Base-by-base conservation (phyloP, 2,888 invertebrate genomes). In the Drosophila yooni region DNA sequence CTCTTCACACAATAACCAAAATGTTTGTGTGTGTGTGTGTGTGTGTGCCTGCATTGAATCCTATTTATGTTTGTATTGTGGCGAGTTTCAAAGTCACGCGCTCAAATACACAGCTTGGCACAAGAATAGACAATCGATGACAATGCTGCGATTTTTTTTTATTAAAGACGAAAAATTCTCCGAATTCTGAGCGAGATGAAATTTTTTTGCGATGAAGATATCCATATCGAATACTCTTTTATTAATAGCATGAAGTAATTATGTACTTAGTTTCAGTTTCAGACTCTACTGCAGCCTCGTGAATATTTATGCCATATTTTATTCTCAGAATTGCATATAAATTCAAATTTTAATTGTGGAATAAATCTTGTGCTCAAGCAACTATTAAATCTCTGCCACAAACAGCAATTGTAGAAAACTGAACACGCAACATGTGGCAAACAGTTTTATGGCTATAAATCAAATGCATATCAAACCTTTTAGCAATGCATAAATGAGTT, bases 81-180 rank as follows among this genome's bases (percentile, higher is more conserved):
- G 61, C 71, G 74, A 76, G 82, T 87, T 83, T 85, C 89, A 85
- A 89, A 89, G 87, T 87, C 88, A 87, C 83, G 89, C 88, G 84
- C 83, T 66, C 51, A 68, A 63, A 61, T 67, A 61, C 48, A 61
- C 63, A 58, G 54, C 48, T 54, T 38, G 40, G 66, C 43, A 64
- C 61, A 59, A 34, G 68, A 70, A 79, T 69, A 68, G 77, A 79
- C 76, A 82, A 79, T 81, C 70, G 73, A 73, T 72, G 79, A 74
- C 76, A 79, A 79, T 76, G 71, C n/a, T 56, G 56, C 36, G 46
- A 70, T 31, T 29, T 29, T 29, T 6, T 29, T 8, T 8, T 0
- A 3, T 27, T 27, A 36, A 38, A 52, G 48, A 46, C 57, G 46
- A 31, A 40, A 15, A 15, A 57, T 50, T 38, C 18, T 6, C 13